Evolutionary conservation across 2,113 vertebrate species (phyloP).

Genomic region (Urocitellus parryii): DNA sequence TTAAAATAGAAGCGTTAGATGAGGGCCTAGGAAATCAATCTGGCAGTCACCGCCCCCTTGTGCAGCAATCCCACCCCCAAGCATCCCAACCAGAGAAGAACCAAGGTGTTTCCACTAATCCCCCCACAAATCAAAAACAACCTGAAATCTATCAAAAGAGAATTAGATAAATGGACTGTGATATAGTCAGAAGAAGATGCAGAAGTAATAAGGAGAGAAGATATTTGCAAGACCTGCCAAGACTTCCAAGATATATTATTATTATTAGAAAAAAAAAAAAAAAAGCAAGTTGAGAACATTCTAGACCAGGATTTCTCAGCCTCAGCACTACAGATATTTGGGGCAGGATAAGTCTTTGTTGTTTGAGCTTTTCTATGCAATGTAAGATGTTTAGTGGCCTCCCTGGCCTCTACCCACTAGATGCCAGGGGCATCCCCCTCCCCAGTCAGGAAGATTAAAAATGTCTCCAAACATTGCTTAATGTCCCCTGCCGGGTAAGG

Average conservation of each 20-base stretch:
- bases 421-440: neutral
- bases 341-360: neutral
- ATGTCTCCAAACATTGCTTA: neutral
- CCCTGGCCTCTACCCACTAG: neutral
- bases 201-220: constrained; percentile 40
- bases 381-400: neutral
- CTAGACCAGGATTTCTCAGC: neutral
- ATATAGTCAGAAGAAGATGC: neutral
- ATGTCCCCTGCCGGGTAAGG: neutral
- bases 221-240: neutral
- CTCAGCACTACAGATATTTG: neutral
- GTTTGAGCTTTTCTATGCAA: neutral
- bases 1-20: neutral
- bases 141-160: neutral
- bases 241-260: neutral
- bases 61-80: neutral
- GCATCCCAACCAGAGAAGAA: neutral
- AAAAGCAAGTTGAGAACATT: constrained; percentile 7
- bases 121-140: neutral
- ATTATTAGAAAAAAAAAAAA: neutral
- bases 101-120: neutral
- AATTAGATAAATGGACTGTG: neutral
- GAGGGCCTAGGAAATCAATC: neutral
- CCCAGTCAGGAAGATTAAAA: neutral
- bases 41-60: neutral